These are phyloP conservation scores for Actinia tenebrosa DNA, from an alignment of 64 coral and sea anemone species.

Conservation along the genomic window DNA sequence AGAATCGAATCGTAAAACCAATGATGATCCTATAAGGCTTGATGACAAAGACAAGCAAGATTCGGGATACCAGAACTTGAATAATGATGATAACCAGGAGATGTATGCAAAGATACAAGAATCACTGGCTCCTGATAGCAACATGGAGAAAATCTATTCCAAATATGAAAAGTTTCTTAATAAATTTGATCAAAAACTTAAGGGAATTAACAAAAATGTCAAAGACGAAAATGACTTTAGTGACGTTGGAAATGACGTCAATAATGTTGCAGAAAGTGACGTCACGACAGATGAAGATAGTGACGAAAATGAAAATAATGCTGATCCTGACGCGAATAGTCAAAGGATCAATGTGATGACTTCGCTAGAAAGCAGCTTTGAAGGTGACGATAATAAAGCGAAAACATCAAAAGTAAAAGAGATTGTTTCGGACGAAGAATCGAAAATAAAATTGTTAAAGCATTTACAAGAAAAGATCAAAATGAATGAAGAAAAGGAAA, in stretches of 20 bases:
- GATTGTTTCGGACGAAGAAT: background rate
- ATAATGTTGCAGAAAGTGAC: too few relatives aligned
- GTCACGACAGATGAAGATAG: background rate
- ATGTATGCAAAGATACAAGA: background rate
- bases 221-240: background rate
- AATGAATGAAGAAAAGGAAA: background rate
- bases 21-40: background rate
- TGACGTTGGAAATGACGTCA: background rate
- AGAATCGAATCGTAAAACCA: background rate
- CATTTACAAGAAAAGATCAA: background rate
- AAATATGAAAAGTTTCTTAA: slow-evolving; percentile 17
- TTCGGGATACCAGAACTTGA: background rate
- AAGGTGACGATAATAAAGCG: slow-evolving; percentile 7
- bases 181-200: background rate
- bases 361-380: background rate
- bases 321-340: background rate
- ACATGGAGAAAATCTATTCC: slow-evolving; percentile 14
- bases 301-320: background rate
- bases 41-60: background rate
- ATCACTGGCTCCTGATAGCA: background rate
- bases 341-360: background rate
- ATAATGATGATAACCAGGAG: background rate
- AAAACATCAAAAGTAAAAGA: background rate
- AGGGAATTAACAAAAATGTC: background rate
- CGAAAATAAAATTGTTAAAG: background rate